phyloP scores from a whole-genome alignment of 1,140 invertebrate genomes.

The Pollicipes pollicipes region DNA sequence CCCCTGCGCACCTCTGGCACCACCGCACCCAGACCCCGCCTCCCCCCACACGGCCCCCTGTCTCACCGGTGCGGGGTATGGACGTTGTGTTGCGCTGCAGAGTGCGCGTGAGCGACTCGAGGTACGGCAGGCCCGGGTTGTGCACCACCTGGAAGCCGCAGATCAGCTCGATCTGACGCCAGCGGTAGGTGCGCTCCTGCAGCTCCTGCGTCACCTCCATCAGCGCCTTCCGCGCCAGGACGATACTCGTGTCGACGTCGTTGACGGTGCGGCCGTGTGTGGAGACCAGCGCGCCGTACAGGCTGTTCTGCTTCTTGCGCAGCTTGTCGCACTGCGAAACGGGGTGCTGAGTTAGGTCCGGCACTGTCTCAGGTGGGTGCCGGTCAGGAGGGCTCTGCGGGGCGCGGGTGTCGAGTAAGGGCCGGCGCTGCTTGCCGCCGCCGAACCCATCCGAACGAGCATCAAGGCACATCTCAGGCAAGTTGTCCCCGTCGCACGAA shows the following conservation, averaged over 20 bases:
- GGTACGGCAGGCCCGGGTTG: slow-evolving; percentile 66
- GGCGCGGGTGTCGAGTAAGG: no score
- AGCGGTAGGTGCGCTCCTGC: slow-evolving; percentile 69
- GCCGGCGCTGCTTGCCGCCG: no score
- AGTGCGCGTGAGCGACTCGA: slow-evolving; percentile 23
- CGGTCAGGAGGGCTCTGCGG: no score
- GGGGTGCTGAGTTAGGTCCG: no score
- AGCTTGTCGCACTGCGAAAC: slow-evolving; percentile 68
- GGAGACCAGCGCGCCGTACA: slow-evolving; percentile 85
- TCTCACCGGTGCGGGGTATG: neutral
- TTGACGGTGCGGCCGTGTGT: slow-evolving; percentile 87
- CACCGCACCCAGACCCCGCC: no score
- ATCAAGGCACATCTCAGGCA: no score
- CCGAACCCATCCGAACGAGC: no score
- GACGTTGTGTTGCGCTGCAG: neutral
- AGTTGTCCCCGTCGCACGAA: no score
- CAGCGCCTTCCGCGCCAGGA: slow-evolving; percentile 68
- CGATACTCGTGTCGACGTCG: slow-evolving; percentile 77
- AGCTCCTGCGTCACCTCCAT: slow-evolving; percentile 82
- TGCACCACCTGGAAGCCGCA: slow-evolving; percentile 77
- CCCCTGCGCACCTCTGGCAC: no score
- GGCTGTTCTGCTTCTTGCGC: slow-evolving; percentile 69
- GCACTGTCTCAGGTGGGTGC: no score
- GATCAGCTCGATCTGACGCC: slow-evolving; percentile 80
- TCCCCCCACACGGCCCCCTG: no score